phyloP scores from a whole-genome alignment of 2,888 invertebrate species.

The Limulus polyphemus region DNA sequence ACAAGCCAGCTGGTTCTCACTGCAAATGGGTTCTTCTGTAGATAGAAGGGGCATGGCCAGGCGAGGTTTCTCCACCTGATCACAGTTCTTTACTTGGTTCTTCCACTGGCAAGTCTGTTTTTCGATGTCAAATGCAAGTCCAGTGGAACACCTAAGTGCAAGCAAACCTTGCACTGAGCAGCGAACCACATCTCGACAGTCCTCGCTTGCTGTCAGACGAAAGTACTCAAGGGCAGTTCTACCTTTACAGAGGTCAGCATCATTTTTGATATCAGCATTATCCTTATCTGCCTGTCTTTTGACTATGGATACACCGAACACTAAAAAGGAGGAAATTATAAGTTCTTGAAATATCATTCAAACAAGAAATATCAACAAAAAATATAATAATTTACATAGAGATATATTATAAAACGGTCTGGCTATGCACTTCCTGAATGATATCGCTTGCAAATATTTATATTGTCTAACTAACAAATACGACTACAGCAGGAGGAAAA shows the following conservation, averaged over 20 bases:
- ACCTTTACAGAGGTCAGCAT: slow-evolving; percentile 61
- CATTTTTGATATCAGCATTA: slow-evolving; percentile 44
- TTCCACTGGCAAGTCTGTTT: slow-evolving; percentile 94
- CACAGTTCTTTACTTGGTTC: slow-evolving; percentile 90
- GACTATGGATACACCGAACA: slow-evolving; percentile 40
- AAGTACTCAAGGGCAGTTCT: slow-evolving; percentile 85
- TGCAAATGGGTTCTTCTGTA: slow-evolving; percentile 84
- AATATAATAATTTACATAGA: too few species aligned
- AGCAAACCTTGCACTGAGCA: slow-evolving; percentile 55
- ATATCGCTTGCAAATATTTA: too few species aligned
- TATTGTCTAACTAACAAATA: too few species aligned
- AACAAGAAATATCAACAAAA: too few species aligned
- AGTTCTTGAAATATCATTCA: neutral
- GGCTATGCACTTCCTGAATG: too few species aligned
- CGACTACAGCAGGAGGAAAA: too few species aligned
- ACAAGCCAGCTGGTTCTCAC: slow-evolving; percentile 77
- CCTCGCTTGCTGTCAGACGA: slow-evolving; percentile 65
- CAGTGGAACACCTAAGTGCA: slow-evolving; percentile 73
- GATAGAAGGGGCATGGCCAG: slow-evolving; percentile 76
- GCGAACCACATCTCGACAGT: slow-evolving; percentile 89
- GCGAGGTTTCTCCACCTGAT: slow-evolving; percentile 76
- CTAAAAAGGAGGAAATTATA: slow-evolving; percentile 1
- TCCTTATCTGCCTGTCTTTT: slow-evolving; percentile 43
- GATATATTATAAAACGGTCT: too few species aligned
- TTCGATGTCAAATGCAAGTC: slow-evolving; percentile 85